Conservation (phyloP, 2,888 invertebrate species). For the Lydus trimaculatus region DNA sequence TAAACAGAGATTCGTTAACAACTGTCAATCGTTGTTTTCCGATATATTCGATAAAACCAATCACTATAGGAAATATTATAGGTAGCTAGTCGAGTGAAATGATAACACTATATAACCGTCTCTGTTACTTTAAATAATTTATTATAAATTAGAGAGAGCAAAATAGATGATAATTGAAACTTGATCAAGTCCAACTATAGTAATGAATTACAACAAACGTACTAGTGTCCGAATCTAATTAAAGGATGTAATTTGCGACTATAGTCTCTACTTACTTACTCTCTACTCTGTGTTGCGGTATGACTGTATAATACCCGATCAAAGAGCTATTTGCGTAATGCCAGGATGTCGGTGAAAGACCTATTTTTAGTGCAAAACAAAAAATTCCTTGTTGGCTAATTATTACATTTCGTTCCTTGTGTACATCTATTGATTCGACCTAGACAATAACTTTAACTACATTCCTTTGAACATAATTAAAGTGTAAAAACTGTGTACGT, state of each 20-base stretch:
- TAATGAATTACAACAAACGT: constrained; percentile 27
- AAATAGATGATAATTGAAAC: neutral
- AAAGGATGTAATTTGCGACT: constrained; percentile 26
- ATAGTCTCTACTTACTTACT: constrained; percentile 7
- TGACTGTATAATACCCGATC: constrained; percentile 10
- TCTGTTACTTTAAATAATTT: neutral
- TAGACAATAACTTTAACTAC: neutral
- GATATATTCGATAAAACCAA: neutral
- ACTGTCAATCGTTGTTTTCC: constrained; percentile 39
- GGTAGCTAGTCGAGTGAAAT: neutral
- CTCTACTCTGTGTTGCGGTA: constrained; percentile 16
- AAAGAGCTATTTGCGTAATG: constrained; percentile 17
- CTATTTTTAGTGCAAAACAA: neutral
- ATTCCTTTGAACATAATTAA: neutral
- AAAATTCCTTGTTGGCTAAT: neutral
- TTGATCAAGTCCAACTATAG: neutral
- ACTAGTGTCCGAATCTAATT: constrained; percentile 23
- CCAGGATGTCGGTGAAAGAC: constrained; percentile 6
- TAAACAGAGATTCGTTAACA: constrained; percentile 42
- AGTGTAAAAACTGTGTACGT: neutral
- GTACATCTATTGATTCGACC: neutral
- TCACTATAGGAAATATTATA: neutral
- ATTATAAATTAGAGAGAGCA: neutral
- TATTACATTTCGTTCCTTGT: neutral
- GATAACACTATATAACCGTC: neutral